Base-by-base conservation (phyloP, 2,113 vertebrate species). In the Helogale parvula region DNA sequence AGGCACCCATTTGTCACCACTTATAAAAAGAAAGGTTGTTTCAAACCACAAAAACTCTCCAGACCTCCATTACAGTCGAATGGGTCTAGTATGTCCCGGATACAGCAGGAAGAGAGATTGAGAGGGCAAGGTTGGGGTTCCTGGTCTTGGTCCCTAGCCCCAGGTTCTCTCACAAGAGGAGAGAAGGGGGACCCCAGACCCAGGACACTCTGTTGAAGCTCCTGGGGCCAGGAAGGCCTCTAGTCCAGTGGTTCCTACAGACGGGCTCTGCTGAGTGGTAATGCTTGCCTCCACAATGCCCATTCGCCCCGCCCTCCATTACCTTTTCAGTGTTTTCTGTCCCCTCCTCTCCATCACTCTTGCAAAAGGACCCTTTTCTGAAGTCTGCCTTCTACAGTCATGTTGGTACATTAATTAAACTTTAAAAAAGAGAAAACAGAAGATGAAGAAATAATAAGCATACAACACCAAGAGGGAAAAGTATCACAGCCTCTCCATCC, bases 41-140 rank as follows among this genome's bases (percentile, higher is more conserved):
- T 91, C 52, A 66, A 74, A 77, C 15, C 76, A 94, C 82, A 97
- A 88, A 80, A 95, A 92, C 45, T 52, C 60, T 41, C 72, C 65
- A 94, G 84, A 54, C 38, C 41, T 87, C 79, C 21, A 50, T 71
- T 79, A 96, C 0, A 31, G 31, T 33, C 52, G 23, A 19, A 65
- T 25, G 19, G 63, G 17, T 69, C 50, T 60, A 65, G 25, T 60
- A 25, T 54, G 68, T 69, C 80, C 52, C 72, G n/a, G 45, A 72
- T 27, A 35, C 79, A 87, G 45, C 33, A 83, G 60, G 45, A 63
- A 63, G 45, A 57, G 29, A 57, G 35, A 74, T 2, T 11, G 33
- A 83, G 7, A 38, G 45, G 33, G 52, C 74, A 72, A 66, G 14
- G 21, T 17, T 19, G 5, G 35, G 31, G 17, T 10, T 74, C 71